A percentile compares a stretch with the other conserved stretches of the same genome.
Conservation (phyloP, 1,140 invertebrate species). For the Drosophila biarmipes region DNA sequence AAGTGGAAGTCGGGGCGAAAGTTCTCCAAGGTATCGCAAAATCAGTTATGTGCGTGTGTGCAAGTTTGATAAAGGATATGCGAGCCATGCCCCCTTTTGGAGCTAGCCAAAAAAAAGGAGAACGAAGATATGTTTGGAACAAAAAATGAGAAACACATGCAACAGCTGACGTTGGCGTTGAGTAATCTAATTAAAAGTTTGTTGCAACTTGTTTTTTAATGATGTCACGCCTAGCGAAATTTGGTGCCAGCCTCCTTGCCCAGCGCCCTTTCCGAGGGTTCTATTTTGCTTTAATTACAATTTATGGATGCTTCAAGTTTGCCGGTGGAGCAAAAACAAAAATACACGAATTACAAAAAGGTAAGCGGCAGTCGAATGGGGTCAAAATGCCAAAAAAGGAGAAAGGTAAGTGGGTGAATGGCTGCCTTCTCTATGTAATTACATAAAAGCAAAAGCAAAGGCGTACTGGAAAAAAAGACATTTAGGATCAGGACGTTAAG, state of each 20-base stretch:
- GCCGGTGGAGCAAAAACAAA: constrained; percentile 42
- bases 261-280: constrained; percentile 1
- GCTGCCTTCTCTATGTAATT: constrained; percentile 54
- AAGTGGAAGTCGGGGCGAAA: constrained; percentile 42
- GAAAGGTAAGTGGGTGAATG: constrained; percentile 3
- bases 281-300: constrained; percentile 72
- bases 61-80: constrained; percentile 1
- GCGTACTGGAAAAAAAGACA: neutral
- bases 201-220: constrained; percentile 60
- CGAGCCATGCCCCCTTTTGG: neutral
- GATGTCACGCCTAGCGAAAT: constrained; percentile 53
- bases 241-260: constrained; percentile 56
- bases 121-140: neutral
- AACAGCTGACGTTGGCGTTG: constrained; percentile 66
- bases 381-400: constrained; percentile 33
- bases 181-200: constrained; percentile 81
- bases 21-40: constrained; percentile 26
- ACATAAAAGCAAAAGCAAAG: constrained; percentile 65
- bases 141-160: constrained; percentile 37
- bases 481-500: neutral
- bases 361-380: constrained; percentile 39
- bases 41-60: neutral
- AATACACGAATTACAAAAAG: constrained; percentile 38
- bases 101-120: neutral
- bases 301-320: constrained; percentile 73